Conservation (phyloP, 2,113 vertebrate species). For the Odontophorus gujanensis region DNA sequence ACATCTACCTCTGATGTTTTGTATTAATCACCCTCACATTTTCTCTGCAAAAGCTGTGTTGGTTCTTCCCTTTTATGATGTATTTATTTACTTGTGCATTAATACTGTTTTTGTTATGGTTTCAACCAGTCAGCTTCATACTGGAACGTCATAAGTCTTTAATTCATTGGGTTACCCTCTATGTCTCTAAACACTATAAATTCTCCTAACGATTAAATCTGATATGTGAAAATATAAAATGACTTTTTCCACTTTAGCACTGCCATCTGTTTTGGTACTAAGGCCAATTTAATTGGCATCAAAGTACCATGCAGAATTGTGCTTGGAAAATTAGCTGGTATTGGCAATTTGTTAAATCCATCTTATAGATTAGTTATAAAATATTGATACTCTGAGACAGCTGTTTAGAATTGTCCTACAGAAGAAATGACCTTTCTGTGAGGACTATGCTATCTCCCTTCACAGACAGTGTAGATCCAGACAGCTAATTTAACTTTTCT, state of each 20-base stretch:
- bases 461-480: background rate
- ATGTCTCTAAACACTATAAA: background rate
- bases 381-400: background rate
- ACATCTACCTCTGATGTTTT: too few relatives aligned
- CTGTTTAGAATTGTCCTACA: background rate
- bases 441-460: background rate
- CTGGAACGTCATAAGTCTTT: background rate
- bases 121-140: background rate
- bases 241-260: background rate
- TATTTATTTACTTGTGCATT: background rate
- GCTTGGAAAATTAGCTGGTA: background rate
- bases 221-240: background rate
- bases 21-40: background rate
- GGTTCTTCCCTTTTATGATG: background rate
- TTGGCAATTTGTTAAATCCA: background rate
- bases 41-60: background rate
- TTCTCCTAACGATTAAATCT: slow-evolving; percentile 5
- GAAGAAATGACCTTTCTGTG: background rate
- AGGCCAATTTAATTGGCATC: background rate
- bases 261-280: background rate
- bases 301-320: background rate
- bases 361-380: background rate
- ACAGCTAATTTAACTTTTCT: slow-evolving; percentile 35
- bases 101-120: background rate
- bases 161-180: background rate